Percentiles rank a stretch among this genome's conserved stretches.
Evolutionary conservation across 2,797 vertebrate genomes (phyloP).

Genomic region (Rhinatrema bivittatum): DNA sequence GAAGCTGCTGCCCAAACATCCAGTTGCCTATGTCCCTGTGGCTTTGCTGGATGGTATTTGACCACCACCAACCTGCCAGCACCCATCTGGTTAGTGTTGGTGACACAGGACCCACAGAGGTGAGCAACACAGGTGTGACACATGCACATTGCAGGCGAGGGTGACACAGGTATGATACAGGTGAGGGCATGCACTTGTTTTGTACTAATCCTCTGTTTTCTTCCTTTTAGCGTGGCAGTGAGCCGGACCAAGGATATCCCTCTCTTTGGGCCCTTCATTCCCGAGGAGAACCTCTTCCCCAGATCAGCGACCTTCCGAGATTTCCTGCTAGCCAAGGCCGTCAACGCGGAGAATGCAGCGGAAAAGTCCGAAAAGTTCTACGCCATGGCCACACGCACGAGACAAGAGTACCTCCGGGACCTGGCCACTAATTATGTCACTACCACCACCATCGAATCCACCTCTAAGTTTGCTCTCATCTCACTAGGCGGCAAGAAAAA

Average conservation of each 20-base stretch:
- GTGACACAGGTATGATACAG: too few relatives aligned
- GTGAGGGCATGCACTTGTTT: too few relatives aligned
- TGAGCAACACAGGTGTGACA: too few relatives aligned
- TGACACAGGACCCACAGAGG: too few relatives aligned
- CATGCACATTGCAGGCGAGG: too few relatives aligned
- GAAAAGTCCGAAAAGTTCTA: conserved; percentile 85
- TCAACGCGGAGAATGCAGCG: conserved; percentile 83
- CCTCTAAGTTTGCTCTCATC: conserved; percentile 76
- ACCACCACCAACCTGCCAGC: too few relatives aligned
- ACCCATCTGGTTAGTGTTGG: too few relatives aligned
- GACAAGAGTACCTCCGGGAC: conserved; percentile 86
- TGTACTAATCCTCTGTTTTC: too few relatives aligned
- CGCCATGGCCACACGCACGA: conserved; percentile 84
- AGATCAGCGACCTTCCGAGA: conserved; percentile 71
- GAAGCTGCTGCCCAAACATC: too few relatives aligned
- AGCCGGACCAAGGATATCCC: conserved; percentile 89
- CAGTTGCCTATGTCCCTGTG: too few relatives aligned
- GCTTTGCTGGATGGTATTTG: too few relatives aligned
- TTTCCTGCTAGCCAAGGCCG: conserved; percentile 81
- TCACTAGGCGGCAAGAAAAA: conserved; percentile 75
- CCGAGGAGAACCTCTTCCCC: conserved; percentile 67
- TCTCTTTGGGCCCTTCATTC: conserved; percentile 76
- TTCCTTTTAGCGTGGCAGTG: conserved; percentile 69
- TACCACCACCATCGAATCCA: conserved; percentile 79
- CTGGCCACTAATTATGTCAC: conserved; percentile 81